A percentile compares a stretch with the other conserved stretches of the same genome.
phyloP scores from a whole-genome alignment of 2,888 invertebrate genomes.

The Agonopterix subpropinquella region DNA sequence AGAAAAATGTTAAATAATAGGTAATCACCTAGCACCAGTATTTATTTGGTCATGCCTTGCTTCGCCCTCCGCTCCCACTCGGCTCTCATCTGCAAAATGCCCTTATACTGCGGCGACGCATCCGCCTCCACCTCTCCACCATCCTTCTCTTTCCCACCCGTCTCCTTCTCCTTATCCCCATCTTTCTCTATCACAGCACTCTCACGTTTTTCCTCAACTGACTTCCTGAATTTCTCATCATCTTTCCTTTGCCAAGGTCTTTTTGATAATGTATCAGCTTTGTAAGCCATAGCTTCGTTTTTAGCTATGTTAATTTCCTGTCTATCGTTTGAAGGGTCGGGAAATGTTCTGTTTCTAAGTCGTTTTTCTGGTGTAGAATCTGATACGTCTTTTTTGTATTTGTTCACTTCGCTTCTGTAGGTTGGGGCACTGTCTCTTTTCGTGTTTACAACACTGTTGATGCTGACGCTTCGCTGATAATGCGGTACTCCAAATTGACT shows the following conservation, averaged over 20 bases:
- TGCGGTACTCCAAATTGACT: slow-evolving; percentile 62
- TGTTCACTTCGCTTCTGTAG: slow-evolving; percentile 58
- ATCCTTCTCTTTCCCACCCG: slow-evolving; percentile 44
- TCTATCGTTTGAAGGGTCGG: slow-evolving; percentile 65
- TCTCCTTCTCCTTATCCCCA: slow-evolving; percentile 44
- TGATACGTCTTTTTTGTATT: slow-evolving; percentile 70
- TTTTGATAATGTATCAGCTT: slow-evolving; percentile 63
- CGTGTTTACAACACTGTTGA: slow-evolving; percentile 51
- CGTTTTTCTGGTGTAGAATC: slow-evolving; percentile 70
- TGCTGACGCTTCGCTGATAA: slow-evolving; percentile 65
- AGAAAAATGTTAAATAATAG: not conserved
- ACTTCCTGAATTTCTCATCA: slow-evolving; percentile 49
- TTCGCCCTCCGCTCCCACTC: slow-evolving; percentile 87
- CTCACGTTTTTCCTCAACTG: slow-evolving; percentile 52
- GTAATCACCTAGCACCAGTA: slow-evolving; percentile 55
- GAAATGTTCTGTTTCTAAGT: slow-evolving; percentile 66
- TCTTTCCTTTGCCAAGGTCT: slow-evolving; percentile 60
- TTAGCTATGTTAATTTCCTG: slow-evolving; percentile 61
- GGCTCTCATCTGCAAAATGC: slow-evolving; percentile 83
- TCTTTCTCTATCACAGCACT: slow-evolving; percentile 64
- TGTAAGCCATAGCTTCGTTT: slow-evolving; percentile 55
- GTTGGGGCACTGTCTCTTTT: slow-evolving; percentile 63
- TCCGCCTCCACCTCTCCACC: slow-evolving; percentile 48
- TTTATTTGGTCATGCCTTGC: slow-evolving; percentile 79
- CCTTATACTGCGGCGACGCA: slow-evolving; percentile 78